Conservation (phyloP, 2,888 invertebrate genomes). For the Patella ulyssiponensis region DNA sequence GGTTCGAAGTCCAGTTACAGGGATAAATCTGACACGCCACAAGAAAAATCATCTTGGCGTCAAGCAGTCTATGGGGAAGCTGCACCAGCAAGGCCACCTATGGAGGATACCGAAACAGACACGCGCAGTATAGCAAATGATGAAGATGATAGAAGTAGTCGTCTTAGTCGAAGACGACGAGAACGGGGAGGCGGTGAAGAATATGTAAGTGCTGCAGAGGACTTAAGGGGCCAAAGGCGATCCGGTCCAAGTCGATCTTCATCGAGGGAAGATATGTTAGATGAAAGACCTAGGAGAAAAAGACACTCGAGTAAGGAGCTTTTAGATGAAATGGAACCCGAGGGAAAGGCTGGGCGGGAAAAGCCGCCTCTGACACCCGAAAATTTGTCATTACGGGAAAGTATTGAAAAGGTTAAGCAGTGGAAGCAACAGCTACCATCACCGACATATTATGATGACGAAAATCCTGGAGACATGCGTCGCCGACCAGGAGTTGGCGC, state of each 20-base stretch:
- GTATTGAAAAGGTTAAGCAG: conserved; percentile 69
- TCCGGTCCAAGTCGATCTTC: conserved; percentile 50
- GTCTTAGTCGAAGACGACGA: conserved; percentile 44
- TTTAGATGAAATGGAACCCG: conserved; percentile 43
- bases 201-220: conserved; percentile 37
- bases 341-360: conserved; percentile 15
- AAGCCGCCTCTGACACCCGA: conserved; percentile 62
- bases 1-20: conserved; percentile 36
- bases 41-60: conserved; percentile 56
- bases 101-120: conserved; percentile 25
- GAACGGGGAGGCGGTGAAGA: conserved; percentile 29
- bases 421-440: conserved; percentile 67
- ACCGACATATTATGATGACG: conserved; percentile 40
- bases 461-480: conserved; percentile 20
- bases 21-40: conserved; percentile 54
- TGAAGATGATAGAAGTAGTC: conserved; percentile 38
- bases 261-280: conserved; percentile 60
- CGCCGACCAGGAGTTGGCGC: conserved; percentile 33
- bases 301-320: conserved; percentile 59
- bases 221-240: conserved; percentile 38
- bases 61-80: conserved; percentile 62
- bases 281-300: conserved; percentile 53
- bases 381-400: conserved; percentile 64
- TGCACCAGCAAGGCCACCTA: conserved; percentile 29
- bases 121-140: conserved; percentile 43